phyloP scores from a whole-genome alignment of 2,797 vertebrate species.

The Arctocebus calabarensis region DNA sequence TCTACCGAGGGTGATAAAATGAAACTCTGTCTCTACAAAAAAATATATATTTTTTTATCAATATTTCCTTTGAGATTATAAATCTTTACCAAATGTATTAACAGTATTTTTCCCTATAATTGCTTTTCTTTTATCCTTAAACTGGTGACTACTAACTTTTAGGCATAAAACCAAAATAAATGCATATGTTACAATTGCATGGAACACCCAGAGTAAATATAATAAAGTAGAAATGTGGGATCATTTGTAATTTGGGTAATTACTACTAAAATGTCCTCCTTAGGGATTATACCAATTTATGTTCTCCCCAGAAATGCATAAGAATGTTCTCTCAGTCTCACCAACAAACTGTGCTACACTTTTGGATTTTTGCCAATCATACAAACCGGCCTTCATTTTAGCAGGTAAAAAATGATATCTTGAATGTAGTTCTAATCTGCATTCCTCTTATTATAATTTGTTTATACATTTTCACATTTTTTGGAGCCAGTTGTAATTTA shows the following conservation, averaged over 20 bases:
- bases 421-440: background rate
- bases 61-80: slow-evolving; percentile 25
- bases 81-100: slow-evolving; percentile 8
- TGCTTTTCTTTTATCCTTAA: slow-evolving; percentile 43
- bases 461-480: background rate
- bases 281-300: slow-evolving; percentile 20
- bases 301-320: slow-evolving; percentile 14
- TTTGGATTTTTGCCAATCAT: slow-evolving; percentile 18
- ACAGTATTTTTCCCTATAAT: background rate
- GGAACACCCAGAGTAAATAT: background rate
- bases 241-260: slow-evolving; percentile 37
- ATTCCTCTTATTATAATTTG: background rate
- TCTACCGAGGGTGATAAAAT: no score
- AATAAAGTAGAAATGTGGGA: slow-evolving; percentile 37
- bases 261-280: background rate
- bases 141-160: slow-evolving; percentile 3
- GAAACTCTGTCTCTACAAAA: background rate
- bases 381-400: background rate
- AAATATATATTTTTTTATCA: no score
- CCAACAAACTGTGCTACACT: slow-evolving; percentile 37
- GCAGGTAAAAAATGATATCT: slow-evolving; percentile 14
- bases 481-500: slow-evolving; percentile 5
- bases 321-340: slow-evolving; percentile 30
- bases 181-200: background rate
- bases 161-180: slow-evolving; percentile 54